phyloP scores from a whole-genome alignment of 1,140 invertebrate species.

The Brachionus koreanus region DNA sequence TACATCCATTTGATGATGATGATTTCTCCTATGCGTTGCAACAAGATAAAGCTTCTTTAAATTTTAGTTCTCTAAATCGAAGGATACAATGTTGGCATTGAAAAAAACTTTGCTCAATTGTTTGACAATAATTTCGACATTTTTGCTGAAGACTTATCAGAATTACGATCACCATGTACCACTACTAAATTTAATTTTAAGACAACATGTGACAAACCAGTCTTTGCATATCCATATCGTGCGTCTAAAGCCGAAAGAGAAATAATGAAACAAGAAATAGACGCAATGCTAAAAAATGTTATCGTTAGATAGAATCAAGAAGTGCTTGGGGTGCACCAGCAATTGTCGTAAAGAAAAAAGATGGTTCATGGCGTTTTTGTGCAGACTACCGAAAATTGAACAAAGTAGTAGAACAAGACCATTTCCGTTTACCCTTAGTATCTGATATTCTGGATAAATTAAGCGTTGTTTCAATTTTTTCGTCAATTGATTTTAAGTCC shows the following conservation, averaged over 20 bases:
- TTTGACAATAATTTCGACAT: neutral
- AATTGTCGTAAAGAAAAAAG: neutral
- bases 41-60: neutral
- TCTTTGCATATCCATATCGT: neutral
- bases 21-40: neutral
- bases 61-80: neutral
- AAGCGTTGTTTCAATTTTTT: neutral
- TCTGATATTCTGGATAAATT: too few relatives aligned
- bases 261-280: neutral
- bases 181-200: neutral
- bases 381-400: slow-evolving; percentile 7
- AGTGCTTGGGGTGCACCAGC: neutral
- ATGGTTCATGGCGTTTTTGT: neutral
- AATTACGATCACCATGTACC: neutral
- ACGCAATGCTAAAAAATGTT: neutral
- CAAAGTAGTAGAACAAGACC: neutral
- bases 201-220: neutral
- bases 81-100: neutral
- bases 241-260: neutral
- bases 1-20: neutral
- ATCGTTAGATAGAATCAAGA: slow-evolving; percentile 9
- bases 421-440: neutral
- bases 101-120: neutral
- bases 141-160: neutral
- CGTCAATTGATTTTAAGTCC: slow-evolving; percentile 12